Evolutionary conservation across 2,888 invertebrate species (phyloP).

Genomic region (Podotricha telesiphe): DNA sequence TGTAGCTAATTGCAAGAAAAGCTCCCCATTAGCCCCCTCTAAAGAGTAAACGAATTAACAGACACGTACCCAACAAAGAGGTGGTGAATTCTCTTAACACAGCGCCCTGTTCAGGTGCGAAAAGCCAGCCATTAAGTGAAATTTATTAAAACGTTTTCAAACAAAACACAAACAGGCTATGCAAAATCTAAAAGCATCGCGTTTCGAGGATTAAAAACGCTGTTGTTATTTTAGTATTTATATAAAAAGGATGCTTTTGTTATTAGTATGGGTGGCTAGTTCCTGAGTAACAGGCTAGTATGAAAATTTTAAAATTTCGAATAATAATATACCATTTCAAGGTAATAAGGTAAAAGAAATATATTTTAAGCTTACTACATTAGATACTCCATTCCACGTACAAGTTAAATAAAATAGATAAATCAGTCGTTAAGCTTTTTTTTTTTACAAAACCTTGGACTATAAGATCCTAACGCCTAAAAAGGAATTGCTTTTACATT

Average conservation of each 20-base stretch:
- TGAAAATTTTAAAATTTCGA: not conserved
- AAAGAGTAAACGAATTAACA: constrained; percentile 81
- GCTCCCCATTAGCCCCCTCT: constrained; percentile 71
- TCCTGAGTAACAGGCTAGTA: not conserved
- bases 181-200: constrained; percentile 42
- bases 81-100: constrained; percentile 77
- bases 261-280: not conserved
- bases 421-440: too few species aligned
- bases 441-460: too few species aligned
- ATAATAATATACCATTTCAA: not conserved
- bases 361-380: too few species aligned
- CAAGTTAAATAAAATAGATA: not conserved
- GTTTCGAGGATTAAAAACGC: constrained; percentile 41
- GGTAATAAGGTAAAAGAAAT: not conserved
- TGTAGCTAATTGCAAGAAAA: constrained; percentile 80
- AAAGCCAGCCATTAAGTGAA: constrained; percentile 71
- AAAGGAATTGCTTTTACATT: too few species aligned
- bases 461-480: too few species aligned
- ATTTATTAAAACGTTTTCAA: constrained; percentile 68
- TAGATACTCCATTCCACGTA: not conserved
- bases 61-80: constrained; percentile 68
- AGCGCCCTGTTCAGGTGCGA: constrained; percentile 72
- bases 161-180: constrained; percentile 54
- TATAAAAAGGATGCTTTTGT: constrained; percentile 10
- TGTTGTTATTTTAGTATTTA: constrained; percentile 37